Evolutionary conservation across 2,888 invertebrate genomes (phyloP).

Genomic region (Eudasyphora cyanicolor): DNA sequence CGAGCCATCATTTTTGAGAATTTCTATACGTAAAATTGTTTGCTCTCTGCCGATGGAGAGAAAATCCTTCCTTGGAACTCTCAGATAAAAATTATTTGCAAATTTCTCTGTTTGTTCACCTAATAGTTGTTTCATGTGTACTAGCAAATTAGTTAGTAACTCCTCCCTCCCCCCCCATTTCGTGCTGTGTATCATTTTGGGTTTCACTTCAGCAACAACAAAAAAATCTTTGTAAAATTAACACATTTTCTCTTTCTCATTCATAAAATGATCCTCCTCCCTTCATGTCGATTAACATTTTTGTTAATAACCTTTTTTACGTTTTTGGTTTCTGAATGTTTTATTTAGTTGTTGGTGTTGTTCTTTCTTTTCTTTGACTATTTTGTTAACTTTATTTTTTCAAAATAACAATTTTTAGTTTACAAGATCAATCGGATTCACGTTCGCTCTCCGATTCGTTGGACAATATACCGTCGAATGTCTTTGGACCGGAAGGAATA

Average conservation of each 20-base stretch:
- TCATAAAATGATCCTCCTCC: neutral
- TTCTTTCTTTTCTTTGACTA: conserved; percentile 27
- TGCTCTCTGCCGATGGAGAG: neutral
- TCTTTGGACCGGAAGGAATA: conserved; percentile 83
- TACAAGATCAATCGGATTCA: conserved; percentile 81
- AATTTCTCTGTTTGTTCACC: neutral
- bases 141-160: too few species aligned
- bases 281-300: neutral
- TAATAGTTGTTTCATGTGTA: too few species aligned
- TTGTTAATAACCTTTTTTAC: neutral
- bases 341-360: neutral
- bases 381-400: conserved; percentile 44
- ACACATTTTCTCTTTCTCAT: neutral
- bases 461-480: conserved; percentile 81
- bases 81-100: neutral
- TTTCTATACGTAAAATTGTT: neutral
- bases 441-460: conserved; percentile 82
- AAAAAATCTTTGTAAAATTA: neutral
- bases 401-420: conserved; percentile 73
- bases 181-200: neutral
- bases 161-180: neutral
- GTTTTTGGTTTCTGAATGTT: neutral
- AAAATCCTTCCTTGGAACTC: neutral
- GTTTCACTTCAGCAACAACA: neutral
- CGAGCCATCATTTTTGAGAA: too few species aligned